phyloP scores from a whole-genome alignment of 2,113 vertebrate species.

The Microcebus griseorufus region DNA sequence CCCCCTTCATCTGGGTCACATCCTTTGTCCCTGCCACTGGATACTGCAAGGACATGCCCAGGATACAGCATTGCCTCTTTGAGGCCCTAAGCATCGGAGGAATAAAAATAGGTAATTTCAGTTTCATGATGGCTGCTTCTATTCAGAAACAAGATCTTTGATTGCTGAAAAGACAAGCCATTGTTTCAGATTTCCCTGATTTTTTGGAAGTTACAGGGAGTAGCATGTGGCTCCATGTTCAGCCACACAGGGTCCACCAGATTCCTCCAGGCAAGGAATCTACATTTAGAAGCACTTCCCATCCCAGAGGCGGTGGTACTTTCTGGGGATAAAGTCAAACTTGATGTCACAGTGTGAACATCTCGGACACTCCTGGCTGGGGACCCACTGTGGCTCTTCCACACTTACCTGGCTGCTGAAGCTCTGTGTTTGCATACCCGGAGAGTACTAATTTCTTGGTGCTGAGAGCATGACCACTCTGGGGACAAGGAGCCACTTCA shows the following conservation, averaged over 20 bases:
- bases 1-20: slow-evolving; percentile 85
- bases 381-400: not conserved
- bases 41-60: slow-evolving; percentile 89
- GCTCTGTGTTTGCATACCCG: not conserved
- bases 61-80: slow-evolving; percentile 85
- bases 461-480: not conserved
- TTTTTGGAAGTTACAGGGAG: not conserved
- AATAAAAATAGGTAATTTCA: not conserved
- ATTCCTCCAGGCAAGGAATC: not conserved
- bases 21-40: slow-evolving; percentile 86
- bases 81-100: not conserved
- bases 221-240: not conserved
- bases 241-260: not conserved
- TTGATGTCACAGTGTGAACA: not conserved
- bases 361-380: not conserved
- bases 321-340: not conserved
- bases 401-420: not conserved
- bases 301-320: not conserved
- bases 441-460: not conserved
- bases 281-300: not conserved
- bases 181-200: not conserved
- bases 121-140: not conserved
- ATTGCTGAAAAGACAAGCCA: not conserved
- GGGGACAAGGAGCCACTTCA: not conserved
- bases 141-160: not conserved